Base-by-base conservation (phyloP, 2,113 vertebrate genomes). In the Rhinoptilus africanus region DNA sequence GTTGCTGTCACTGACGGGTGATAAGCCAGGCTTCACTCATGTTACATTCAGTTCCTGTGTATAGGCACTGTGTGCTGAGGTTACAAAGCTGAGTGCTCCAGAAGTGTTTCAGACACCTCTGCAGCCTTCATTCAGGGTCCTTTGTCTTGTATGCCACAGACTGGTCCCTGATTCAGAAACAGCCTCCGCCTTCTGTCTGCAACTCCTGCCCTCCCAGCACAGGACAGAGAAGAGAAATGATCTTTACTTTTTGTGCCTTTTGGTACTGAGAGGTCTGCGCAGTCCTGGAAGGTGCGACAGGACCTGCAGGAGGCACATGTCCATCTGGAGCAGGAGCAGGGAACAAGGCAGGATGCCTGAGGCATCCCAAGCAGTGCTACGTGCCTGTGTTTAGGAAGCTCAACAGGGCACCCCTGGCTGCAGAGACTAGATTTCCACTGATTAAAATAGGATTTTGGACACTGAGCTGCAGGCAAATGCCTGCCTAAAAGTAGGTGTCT, bases 221-320 rank as follows among this genome's bases (percentile, higher is more conserved):
- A 1, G 27, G 34, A 30, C 27, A 54, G 47, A 63, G 64, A 64
- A 47, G 43, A 60, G 21, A 66, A 63, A 59, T 28, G 19, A 21
- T 71, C 17, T 54, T 50, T 73, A 37, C 11, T 32, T 80, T 26
- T 69, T 37, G 20, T 87, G 80, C 43, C 43, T 68, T 82, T 51
- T 10, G 26, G 47, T 24, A 5, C 32, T 34, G 64, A 8, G 60
- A 72, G 43, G 14, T 76, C 74, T 0, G 0, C 48, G 30, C 3
- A 6, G 56, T 28, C 64, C 84, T 60, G 51, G 28, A 74, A 54
- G 59, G n/a, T 86, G 64, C 0, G 0, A 16, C 2, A 4, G 60
- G 89, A 84, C 39, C 76, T 56, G n/a, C 60, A 43, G 87, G 87
- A 92, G 51, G 43, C 60, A 51, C 9, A 0, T 47, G 43, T 39